These are phyloP conservation scores for Lasioglossum villosulum DNA, from an alignment of 2,888 invertebrate species.

Conservation along the genomic window DNA sequence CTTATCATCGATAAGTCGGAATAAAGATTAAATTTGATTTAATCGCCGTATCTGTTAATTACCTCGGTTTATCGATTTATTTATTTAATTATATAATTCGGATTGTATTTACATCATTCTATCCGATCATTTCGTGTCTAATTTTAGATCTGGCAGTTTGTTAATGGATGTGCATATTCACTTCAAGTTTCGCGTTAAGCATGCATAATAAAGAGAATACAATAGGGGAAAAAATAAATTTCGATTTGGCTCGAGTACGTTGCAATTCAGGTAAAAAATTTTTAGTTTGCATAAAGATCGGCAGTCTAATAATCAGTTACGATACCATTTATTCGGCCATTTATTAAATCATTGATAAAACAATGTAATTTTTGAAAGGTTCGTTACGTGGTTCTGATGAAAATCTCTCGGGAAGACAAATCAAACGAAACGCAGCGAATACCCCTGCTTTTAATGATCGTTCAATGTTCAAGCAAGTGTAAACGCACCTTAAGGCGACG, in stretches of 20 bases:
- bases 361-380: no score
- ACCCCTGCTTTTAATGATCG: no score
- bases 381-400: no score
- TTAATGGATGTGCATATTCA: background rate
- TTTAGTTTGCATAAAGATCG: no score
- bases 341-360: no score
- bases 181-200: background rate
- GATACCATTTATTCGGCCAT: no score
- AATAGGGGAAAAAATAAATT: no score
- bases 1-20: conserved; percentile 49
- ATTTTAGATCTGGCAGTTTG: background rate
- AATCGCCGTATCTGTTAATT: conserved; percentile 35
- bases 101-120: background rate
- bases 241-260: no score
- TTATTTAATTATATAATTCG: background rate
- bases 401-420: no score
- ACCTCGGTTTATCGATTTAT: background rate
- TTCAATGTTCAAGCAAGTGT: background rate
- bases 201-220: background rate
- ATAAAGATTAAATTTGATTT: conserved; percentile 43
- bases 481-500: conserved; percentile 4
- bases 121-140: background rate
- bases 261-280: no score
- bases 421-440: no score
- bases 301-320: no score